Evolutionary conservation across 2,888 invertebrate species (phyloP).

Genomic region (Cheilosia vulpina): DNA sequence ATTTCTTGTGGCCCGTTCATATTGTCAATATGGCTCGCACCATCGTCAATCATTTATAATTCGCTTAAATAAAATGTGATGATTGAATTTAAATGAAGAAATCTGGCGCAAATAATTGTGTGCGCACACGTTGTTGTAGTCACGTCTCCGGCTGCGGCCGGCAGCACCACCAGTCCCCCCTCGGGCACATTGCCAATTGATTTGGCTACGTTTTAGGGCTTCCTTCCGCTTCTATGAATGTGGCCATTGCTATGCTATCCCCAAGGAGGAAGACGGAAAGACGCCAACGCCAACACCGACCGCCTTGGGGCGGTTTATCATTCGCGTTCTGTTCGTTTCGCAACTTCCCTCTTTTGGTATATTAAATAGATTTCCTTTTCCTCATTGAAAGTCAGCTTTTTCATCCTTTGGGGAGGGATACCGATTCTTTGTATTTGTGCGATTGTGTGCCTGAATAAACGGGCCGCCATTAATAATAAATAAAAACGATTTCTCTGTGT

Average conservation of each 20-base stretch:
- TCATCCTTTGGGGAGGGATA: not conserved
- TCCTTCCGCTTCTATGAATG: slow-evolving; percentile 65
- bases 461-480: slow-evolving; percentile 67
- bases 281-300: not conserved
- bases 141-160: not conserved
- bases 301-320: slow-evolving; percentile 57
- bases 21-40: not conserved
- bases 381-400: slow-evolving; percentile 58
- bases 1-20: slow-evolving; percentile 5
- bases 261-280: slow-evolving; percentile 12
- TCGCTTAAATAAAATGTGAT: slow-evolving; percentile 69
- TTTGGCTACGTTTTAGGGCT: slow-evolving; percentile 66
- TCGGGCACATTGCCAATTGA: slow-evolving; percentile 71
- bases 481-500: slow-evolving; percentile 74
- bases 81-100: slow-evolving; percentile 75
- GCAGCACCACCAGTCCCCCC: slow-evolving; percentile 2
- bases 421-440: not conserved
- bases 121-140: slow-evolving; percentile 42
- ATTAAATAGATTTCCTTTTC: slow-evolving; percentile 66
- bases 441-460: slow-evolving; percentile 27
- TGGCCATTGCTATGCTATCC: slow-evolving; percentile 15
- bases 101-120: slow-evolving; percentile 63
- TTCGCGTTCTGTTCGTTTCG: slow-evolving; percentile 41
- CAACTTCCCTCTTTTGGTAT: slow-evolving; percentile 62
- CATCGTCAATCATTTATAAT: slow-evolving; percentile 64